Evolutionary conservation across 2,888 invertebrate species (phyloP).

Genomic region (Empis livida): DNA sequence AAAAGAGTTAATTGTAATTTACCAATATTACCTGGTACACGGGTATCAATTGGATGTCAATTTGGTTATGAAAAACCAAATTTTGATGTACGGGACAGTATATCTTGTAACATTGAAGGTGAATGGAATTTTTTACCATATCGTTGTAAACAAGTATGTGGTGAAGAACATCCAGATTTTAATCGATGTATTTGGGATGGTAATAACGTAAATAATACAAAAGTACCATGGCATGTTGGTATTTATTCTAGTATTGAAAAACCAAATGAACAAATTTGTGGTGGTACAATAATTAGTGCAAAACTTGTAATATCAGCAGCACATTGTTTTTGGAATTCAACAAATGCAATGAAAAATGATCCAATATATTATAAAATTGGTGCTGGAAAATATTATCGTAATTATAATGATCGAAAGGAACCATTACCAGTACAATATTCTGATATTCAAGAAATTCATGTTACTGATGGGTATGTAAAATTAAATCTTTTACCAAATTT

Average conservation of each 20-base stretch:
- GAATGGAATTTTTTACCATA: constrained; percentile 19
- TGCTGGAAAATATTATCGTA: constrained; percentile 14
- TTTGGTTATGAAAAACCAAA: constrained; percentile 5
- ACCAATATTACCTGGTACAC: constrained; percentile 5
- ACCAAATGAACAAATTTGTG: constrained; percentile 14
- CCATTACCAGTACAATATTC: constrained; percentile 8
- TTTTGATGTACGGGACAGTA: not conserved
- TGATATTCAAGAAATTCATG: constrained; percentile 11
- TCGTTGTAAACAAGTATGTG: constrained; percentile 21
- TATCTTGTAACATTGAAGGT: constrained; percentile 17
- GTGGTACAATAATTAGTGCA: constrained; percentile 20
- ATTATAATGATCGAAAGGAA: constrained; percentile 9
- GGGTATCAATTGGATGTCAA: constrained; percentile 8
- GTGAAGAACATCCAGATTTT: constrained; percentile 9
- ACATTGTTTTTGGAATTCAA: constrained; percentile 18
- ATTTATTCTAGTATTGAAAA: constrained; percentile 13
- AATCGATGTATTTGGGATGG: constrained; percentile 10
- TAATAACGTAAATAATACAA: constrained; percentile 7
- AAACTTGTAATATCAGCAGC: constrained; percentile 20
- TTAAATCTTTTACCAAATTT: not conserved
- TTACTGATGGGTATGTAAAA: constrained; percentile 1
- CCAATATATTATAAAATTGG: constrained; percentile 8
- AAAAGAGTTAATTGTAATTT: constrained; percentile 6
- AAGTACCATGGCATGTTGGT: constrained; percentile 25
- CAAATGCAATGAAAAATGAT: not conserved